Conservation (phyloP, 2,797 vertebrate genomes). For the Molossus alvarezi region DNA sequence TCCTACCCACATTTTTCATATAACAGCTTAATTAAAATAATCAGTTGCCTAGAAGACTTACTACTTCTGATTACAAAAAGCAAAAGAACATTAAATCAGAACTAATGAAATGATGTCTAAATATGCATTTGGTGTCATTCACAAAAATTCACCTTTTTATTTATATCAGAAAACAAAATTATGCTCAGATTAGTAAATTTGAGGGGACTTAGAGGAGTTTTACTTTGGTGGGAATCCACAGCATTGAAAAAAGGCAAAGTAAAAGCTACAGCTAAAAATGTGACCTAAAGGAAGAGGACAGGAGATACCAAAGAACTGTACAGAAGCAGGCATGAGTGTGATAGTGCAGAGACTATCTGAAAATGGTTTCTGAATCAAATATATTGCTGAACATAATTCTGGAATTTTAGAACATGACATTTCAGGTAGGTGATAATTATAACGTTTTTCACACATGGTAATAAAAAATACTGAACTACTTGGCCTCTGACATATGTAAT, state of each 20-base stretch:
- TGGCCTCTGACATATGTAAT: neutral
- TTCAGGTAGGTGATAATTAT: conserved; percentile 20
- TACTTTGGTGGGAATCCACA: neutral
- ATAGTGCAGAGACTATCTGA: neutral
- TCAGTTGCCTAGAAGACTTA: neutral
- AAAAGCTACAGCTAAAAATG: conserved; percentile 23
- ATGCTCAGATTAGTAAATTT: neutral
- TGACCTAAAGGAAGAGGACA: neutral
- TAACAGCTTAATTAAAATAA: conserved; percentile 25
- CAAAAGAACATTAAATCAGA: conserved; percentile 52
- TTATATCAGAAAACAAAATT: conserved; percentile 54
- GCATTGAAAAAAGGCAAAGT: neutral
- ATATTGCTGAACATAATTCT: neutral
- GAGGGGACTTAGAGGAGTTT: neutral
- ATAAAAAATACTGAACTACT: conserved; percentile 4
- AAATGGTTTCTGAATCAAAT: conserved; percentile 30
- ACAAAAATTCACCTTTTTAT: conserved; percentile 60
- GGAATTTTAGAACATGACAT: neutral
- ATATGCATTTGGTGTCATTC: neutral
- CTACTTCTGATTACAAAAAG: conserved; percentile 42
- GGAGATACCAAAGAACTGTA: neutral
- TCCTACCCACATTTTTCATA: neutral
- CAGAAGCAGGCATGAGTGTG: neutral
- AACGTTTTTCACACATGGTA: neutral
- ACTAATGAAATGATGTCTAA: conserved; percentile 12